Evolutionary conservation across 1,140 invertebrate genomes (phyloP).

Genomic region (Trichomalopsis sarcophagae): DNA sequence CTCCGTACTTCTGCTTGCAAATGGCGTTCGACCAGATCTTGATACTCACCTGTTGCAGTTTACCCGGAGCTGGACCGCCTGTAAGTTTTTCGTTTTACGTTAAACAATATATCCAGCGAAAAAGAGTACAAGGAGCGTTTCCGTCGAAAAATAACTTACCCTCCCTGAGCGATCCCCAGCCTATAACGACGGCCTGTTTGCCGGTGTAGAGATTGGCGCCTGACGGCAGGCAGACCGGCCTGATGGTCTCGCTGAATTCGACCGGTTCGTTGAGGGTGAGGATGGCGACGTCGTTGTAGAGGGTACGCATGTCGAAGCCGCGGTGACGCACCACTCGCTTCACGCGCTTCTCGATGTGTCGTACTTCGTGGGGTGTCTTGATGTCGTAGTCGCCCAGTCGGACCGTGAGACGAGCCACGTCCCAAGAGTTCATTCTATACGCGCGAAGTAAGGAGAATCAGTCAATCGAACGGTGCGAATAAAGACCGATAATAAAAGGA

Average conservation of each 20-base stretch:
- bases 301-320: constrained; percentile 87
- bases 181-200: constrained; percentile 85
- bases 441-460: constrained; percentile 60
- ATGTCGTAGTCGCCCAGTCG: constrained; percentile 90
- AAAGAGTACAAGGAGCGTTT: too few relatives aligned
- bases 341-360: constrained; percentile 85
- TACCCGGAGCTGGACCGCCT: constrained; percentile 87
- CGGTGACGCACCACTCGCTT: constrained; percentile 88
- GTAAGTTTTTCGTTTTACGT: not conserved
- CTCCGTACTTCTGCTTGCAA: constrained; percentile 88
- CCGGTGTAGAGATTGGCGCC: constrained; percentile 80
- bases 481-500: not conserved
- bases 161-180: constrained; percentile 88
- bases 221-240: constrained; percentile 88
- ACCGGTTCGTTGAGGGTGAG: constrained; percentile 88
- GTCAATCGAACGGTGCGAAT: not conserved
- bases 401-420: constrained; percentile 87
- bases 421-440: constrained; percentile 89
- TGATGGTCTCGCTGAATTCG: constrained; percentile 83
- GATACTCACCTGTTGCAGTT: constrained; percentile 89
- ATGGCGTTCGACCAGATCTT: constrained; percentile 88
- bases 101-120: too few relatives aligned
- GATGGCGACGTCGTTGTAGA: constrained; percentile 92
- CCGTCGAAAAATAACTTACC: constrained; percentile 74
- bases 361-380: constrained; percentile 81